Evolutionary conservation across 2,113 vertebrate species (phyloP).

Genomic region (Tachysurus fulvidraco): DNA sequence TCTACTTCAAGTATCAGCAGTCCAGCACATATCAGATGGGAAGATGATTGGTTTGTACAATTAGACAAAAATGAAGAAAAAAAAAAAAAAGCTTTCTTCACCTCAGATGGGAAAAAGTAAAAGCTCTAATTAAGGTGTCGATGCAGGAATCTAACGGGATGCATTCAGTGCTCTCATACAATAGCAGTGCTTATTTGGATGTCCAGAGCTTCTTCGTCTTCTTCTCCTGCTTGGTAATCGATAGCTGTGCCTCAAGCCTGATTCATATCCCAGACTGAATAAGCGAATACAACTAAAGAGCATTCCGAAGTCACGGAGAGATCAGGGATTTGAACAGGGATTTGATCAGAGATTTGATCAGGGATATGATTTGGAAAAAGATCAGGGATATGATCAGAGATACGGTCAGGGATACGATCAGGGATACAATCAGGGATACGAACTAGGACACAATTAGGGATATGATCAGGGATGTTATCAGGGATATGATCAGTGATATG

Average conservation of each 20-base stretch:
- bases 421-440: too few relatives aligned
- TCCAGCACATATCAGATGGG: not conserved
- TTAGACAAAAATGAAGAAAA: not conserved
- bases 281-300: slow-evolving; percentile 47
- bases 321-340: not conserved
- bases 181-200: slow-evolving; percentile 53
- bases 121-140: slow-evolving; percentile 38
- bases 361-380: too few relatives aligned
- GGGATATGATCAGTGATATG: too few relatives aligned
- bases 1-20: slow-evolving; percentile 17
- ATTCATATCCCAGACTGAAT: slow-evolving; percentile 34
- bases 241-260: slow-evolving; percentile 45
- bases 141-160: slow-evolving; percentile 42
- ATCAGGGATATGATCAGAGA: too few relatives aligned
- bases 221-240: slow-evolving; percentile 46
- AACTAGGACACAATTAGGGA: too few relatives aligned
- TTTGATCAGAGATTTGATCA: too few relatives aligned
- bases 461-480: too few relatives aligned
- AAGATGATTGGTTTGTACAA: slow-evolving; percentile 23
- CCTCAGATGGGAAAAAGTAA: slow-evolving; percentile 1
- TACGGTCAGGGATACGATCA: too few relatives aligned
- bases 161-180: slow-evolving; percentile 26
- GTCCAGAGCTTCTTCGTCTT: slow-evolving; percentile 29
- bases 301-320: slow-evolving; percentile 50
- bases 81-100: slow-evolving; percentile 9